phyloP scores from a whole-genome alignment of 2,113 vertebrate species.

The Desmodus rotundus region DNA sequence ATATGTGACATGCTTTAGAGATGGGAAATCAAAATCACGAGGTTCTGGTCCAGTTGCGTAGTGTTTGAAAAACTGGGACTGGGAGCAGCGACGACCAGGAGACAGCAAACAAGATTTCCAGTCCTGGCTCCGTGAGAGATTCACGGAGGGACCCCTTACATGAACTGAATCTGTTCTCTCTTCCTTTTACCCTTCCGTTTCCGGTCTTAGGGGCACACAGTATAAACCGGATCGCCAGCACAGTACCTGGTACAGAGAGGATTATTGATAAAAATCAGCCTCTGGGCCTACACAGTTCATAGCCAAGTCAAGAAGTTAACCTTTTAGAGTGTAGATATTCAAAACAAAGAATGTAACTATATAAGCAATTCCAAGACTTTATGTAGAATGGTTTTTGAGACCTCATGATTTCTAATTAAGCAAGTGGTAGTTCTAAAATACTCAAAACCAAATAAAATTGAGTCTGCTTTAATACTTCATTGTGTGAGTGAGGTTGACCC shows the following conservation, averaged over 20 bases:
- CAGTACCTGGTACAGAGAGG: background rate
- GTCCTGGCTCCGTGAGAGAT: background rate
- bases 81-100: background rate
- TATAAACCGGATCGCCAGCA: background rate
- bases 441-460: background rate
- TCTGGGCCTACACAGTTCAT: background rate
- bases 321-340: background rate
- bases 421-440: background rate
- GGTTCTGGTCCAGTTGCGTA: background rate
- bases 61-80: background rate
- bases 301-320: background rate
- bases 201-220: background rate
- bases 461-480: background rate
- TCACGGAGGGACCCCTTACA: background rate
- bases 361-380: background rate
- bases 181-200: background rate
- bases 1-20: background rate
- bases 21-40: conserved; percentile 5
- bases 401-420: background rate
- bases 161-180: background rate
- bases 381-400: background rate
- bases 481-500: background rate
- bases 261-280: background rate
- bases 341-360: background rate
- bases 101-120: background rate